Conservation (phyloP, 2,797 vertebrate genomes). For the Lacerta viridis region DNA sequence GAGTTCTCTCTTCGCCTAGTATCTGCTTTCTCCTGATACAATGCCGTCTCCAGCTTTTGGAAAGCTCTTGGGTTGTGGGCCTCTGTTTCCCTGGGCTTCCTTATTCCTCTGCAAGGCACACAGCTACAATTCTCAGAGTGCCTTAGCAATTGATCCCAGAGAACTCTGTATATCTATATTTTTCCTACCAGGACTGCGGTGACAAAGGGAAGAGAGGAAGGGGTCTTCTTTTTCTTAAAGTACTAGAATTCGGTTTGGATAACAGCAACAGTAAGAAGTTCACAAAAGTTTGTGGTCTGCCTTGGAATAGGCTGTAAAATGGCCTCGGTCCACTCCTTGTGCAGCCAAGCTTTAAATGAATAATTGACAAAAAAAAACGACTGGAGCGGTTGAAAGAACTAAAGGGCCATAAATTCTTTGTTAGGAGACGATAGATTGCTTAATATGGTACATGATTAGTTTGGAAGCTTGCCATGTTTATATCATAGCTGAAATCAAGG, state of each 20-base stretch:
- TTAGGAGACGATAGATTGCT: slow-evolving; percentile 23
- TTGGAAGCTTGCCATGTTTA: slow-evolving; percentile 1
- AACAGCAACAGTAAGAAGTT: slow-evolving; percentile 22
- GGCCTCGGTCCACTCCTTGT: slow-evolving; percentile 16
- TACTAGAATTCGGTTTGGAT: background rate
- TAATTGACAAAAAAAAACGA: slow-evolving; percentile 38
- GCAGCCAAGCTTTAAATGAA: slow-evolving; percentile 43
- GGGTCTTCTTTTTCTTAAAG: background rate
- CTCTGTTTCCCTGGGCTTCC: too few species aligned
- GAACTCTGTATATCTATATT: background rate
- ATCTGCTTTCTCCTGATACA: background rate
- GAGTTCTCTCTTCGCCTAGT: background rate
- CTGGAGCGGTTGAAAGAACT: slow-evolving; percentile 19
- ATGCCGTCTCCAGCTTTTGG: background rate
- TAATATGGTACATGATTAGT: slow-evolving; percentile 35
- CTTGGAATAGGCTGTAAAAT: slow-evolving; percentile 27
- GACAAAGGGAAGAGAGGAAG: background rate
- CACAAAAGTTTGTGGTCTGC: slow-evolving; percentile 21
- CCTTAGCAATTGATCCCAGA: too few species aligned
- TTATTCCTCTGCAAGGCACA: too few species aligned
- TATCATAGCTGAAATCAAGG: slow-evolving; percentile 17
- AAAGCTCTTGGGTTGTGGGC: background rate
- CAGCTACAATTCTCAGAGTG: too few species aligned
- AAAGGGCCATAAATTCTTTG: slow-evolving; percentile 16
- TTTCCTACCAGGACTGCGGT: background rate